phyloP scores from a whole-genome alignment of 2,888 invertebrate genomes.

The Saturnia japonica region DNA sequence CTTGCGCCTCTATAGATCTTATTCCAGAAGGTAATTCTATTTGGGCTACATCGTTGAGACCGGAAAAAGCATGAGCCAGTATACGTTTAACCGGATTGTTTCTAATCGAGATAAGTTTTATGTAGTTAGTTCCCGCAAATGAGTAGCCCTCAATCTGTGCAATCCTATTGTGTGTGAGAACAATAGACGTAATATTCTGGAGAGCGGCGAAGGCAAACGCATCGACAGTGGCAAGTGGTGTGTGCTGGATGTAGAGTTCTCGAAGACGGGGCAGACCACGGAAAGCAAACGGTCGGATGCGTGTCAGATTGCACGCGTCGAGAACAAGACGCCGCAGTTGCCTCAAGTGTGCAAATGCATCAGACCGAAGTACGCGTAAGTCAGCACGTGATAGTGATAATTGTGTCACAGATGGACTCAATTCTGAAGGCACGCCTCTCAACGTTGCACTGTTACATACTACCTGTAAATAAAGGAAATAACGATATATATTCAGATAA shows the following conservation, averaged over 20 bases:
- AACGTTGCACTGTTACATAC: slow-evolving; percentile 93
- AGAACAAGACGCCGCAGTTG: slow-evolving; percentile 90
- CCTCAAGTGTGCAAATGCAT: slow-evolving; percentile 91
- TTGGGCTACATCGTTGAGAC: slow-evolving; percentile 90
- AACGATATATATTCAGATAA: slow-evolving; percentile 21
- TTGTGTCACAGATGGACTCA: slow-evolving; percentile 91
- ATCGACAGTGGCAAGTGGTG: slow-evolving; percentile 90
- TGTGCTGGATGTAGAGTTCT: slow-evolving; percentile 92
- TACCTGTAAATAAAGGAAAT: slow-evolving; percentile 84
- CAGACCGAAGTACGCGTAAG: slow-evolving; percentile 89
- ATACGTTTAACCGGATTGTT: slow-evolving; percentile 93
- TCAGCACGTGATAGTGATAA: slow-evolving; percentile 93
- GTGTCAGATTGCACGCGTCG: slow-evolving; percentile 93
- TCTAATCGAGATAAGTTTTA: slow-evolving; percentile 90
- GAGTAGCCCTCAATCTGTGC: slow-evolving; percentile 88
- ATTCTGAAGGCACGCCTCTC: slow-evolving; percentile 88
- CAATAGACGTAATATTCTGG: slow-evolving; percentile 88
- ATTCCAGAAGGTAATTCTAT: slow-evolving; percentile 93
- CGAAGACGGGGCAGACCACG: slow-evolving; percentile 89
- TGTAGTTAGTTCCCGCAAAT: slow-evolving; percentile 93
- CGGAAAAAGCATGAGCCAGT: slow-evolving; percentile 91
- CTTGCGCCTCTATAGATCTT: slow-evolving; percentile 87
- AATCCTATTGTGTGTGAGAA: slow-evolving; percentile 87
- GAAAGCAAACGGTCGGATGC: slow-evolving; percentile 92
- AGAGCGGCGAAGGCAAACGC: slow-evolving; percentile 92